A percentile compares a stretch with the other conserved stretches of the same genome.
phyloP scores from a whole-genome alignment of 2,888 invertebrate genomes.

The Drosophila paracracens region DNA sequence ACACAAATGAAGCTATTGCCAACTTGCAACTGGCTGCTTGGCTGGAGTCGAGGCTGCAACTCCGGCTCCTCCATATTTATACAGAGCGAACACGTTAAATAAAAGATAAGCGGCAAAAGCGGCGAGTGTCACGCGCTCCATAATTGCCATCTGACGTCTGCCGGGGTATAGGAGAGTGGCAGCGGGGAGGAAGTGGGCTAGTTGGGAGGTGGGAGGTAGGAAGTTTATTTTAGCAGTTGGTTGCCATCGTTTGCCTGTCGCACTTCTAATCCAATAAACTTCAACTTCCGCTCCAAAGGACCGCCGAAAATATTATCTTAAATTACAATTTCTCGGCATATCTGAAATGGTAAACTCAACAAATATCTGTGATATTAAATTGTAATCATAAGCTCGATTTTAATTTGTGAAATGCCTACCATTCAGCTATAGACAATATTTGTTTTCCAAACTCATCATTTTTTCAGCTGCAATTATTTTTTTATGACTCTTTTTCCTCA shows the following conservation, averaged over 20 bases:
- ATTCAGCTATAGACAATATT: not conserved
- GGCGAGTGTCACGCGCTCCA: conserved; percentile 72
- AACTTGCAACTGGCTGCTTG: conserved; percentile 13
- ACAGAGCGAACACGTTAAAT: conserved; percentile 79
- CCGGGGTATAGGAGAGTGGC: not conserved
- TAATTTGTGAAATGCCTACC: not conserved
- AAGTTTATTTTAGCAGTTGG: conserved; percentile 21
- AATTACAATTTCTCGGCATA: conserved; percentile 1
- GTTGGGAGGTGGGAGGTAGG: not conserved
- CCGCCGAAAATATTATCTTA: conserved; percentile 25
- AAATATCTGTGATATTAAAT: not conserved
- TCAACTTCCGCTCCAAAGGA: conserved; percentile 30
- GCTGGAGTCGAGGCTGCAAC: conserved; percentile 29
- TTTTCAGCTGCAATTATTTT: not conserved
- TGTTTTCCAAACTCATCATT: not conserved
- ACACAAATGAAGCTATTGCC: conserved; percentile 78
- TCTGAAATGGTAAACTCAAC: not conserved
- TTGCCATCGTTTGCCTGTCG: not conserved
- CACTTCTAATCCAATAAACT: conserved; percentile 69
- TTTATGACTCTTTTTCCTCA: not conserved
- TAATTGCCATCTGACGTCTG: conserved; percentile 47
- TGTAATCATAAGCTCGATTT: not conserved
- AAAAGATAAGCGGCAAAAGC: conserved; percentile 73
- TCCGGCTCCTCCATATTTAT: conserved; percentile 72
- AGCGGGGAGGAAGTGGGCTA: not conserved